Conservation (phyloP, 2,797 vertebrate species). For the Microchirus variegatus region DNA sequence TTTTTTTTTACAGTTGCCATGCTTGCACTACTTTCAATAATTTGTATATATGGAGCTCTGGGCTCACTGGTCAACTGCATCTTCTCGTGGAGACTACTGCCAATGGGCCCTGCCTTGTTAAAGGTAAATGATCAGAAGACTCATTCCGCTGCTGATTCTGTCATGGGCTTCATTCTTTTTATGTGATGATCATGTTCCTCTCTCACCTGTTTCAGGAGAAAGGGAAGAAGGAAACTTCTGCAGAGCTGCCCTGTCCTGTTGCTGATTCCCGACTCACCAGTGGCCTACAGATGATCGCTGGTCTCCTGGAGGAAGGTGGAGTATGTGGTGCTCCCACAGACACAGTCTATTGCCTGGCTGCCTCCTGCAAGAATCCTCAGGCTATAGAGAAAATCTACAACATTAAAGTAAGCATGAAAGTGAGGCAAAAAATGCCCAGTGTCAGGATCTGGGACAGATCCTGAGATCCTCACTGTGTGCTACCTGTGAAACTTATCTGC, state of each 20-base stretch:
- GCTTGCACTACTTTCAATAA: slow-evolving; percentile 78
- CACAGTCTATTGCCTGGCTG: slow-evolving; percentile 89
- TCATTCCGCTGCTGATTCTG: neutral
- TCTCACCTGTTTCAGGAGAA: slow-evolving; percentile 45
- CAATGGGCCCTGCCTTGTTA: slow-evolving; percentile 82
- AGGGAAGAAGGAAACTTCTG: slow-evolving; percentile 46
- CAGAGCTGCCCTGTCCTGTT: slow-evolving; percentile 72
- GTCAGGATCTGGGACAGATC: no score
- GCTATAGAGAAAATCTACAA: slow-evolving; percentile 87
- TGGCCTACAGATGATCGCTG: slow-evolving; percentile 81
- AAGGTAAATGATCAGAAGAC: slow-evolving; percentile 72
- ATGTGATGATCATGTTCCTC: neutral
- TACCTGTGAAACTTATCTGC: slow-evolving; percentile 8
- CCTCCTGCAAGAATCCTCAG: slow-evolving; percentile 88
- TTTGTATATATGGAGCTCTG: slow-evolving; percentile 85
- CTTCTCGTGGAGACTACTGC: slow-evolving; percentile 81
- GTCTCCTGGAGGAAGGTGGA: slow-evolving; percentile 77
- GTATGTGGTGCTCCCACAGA: slow-evolving; percentile 91
- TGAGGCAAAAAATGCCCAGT: no score
- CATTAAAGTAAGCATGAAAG: slow-evolving; percentile 76
- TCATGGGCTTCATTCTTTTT: neutral
- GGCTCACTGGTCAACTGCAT: slow-evolving; percentile 84
- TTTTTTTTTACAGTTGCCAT: slow-evolving; percentile 76
- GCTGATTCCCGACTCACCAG: slow-evolving; percentile 82
- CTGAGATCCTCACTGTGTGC: neutral